phyloP scores from a whole-genome alignment of 2,113 vertebrate genomes.

The Gallinago undulata region DNA sequence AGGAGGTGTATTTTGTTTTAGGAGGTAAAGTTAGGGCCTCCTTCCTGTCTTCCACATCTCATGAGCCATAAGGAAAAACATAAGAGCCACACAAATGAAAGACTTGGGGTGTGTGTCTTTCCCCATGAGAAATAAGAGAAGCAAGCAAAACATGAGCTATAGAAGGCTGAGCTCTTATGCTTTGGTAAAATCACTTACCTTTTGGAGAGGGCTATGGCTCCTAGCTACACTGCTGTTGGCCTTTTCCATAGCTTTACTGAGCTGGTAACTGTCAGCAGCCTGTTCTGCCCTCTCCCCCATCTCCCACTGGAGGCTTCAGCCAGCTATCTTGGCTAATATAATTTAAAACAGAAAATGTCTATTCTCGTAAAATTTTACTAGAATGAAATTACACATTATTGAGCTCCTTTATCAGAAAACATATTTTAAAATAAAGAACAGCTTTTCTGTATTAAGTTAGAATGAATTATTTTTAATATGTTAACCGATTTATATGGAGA shows the following conservation, averaged over 20 bases:
- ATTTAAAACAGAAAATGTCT: conserved; percentile 9
- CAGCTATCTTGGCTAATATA: neutral
- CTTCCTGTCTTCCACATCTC: neutral
- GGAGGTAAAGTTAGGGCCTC: neutral
- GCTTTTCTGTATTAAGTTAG: neutral
- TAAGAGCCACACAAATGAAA: neutral
- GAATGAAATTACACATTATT: neutral
- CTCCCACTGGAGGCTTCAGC: neutral
- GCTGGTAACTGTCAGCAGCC: neutral
- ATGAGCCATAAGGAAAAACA: neutral
- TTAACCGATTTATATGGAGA: neutral
- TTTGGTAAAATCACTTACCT: neutral
- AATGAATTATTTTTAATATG: neutral
- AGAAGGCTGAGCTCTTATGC: neutral
- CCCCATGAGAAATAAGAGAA: neutral
- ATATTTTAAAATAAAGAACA: neutral
- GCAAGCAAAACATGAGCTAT: neutral
- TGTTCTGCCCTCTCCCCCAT: neutral
- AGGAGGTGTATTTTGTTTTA: neutral
- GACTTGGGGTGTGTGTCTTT: neutral
- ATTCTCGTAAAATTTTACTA: neutral
- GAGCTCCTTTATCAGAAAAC: conserved; percentile 30
- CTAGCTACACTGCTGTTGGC: neutral
- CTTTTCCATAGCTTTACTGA: neutral
- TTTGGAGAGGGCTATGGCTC: neutral